A percentile compares a stretch with the other conserved stretches of the same genome.
Conservation (phyloP, 2,113 vertebrate genomes). For the Dipodomys merriami region DNA sequence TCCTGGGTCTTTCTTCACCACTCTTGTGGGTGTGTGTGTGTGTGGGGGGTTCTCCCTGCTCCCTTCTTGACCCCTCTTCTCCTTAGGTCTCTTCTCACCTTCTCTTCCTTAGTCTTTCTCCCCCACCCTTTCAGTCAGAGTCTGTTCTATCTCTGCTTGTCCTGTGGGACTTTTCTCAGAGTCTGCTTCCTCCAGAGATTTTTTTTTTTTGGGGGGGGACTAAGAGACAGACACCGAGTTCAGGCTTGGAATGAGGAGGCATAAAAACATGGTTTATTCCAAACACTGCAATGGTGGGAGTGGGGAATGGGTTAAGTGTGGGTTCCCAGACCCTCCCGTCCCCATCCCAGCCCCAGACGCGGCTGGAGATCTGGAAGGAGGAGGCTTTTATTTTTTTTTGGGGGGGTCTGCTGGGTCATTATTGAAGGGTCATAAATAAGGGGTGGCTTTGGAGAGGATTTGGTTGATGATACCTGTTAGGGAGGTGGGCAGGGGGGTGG, state of each 20-base stretch:
- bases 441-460: constrained; percentile 25
- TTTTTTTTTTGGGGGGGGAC: neutral
- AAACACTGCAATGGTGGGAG: constrained; percentile 74
- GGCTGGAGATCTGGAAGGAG: constrained; percentile 73
- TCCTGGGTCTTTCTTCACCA: neutral
- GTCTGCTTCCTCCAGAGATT: constrained; percentile 46
- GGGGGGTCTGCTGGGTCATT: constrained; percentile 49
- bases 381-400: neutral
- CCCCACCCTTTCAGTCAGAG: neutral
- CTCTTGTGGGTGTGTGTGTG: neutral
- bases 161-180: neutral
- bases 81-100: neutral
- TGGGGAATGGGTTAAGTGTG: constrained; percentile 38
- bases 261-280: constrained; percentile 84
- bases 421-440: constrained; percentile 38
- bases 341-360: constrained; percentile 68
- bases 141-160: neutral
- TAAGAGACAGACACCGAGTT: constrained; percentile 56
- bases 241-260: constrained; percentile 71
- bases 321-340: constrained; percentile 61
- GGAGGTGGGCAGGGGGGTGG: neutral
- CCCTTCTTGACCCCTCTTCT: neutral
- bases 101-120: neutral
- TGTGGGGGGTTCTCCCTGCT: neutral
- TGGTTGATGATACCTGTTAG: neutral